These are phyloP conservation scores for Fukomys damarensis DNA, from an alignment of 2,113 vertebrate genomes.

Conservation along the genomic window DNA sequence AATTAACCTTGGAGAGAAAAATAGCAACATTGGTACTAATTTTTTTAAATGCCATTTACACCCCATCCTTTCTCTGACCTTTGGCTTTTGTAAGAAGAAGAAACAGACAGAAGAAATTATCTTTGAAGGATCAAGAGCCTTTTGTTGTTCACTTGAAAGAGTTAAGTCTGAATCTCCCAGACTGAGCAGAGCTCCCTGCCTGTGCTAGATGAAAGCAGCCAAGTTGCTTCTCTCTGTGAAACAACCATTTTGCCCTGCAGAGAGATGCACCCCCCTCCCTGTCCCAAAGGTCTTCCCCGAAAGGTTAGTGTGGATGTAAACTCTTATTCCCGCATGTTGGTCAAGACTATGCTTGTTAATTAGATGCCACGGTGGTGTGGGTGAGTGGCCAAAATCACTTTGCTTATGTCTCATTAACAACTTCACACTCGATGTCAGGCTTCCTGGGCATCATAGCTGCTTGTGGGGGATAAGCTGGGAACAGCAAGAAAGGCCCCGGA, in stretches of 20 bases:
- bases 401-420: conserved; percentile 53
- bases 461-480: background rate
- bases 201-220: background rate
- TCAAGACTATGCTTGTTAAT: conserved; percentile 50
- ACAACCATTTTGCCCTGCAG: background rate
- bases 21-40: background rate
- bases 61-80: conserved; percentile 47
- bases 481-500: background rate
- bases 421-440: conserved; percentile 10
- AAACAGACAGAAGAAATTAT: background rate
- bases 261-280: background rate
- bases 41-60: background rate
- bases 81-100: background rate
- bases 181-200: background rate
- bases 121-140: background rate
- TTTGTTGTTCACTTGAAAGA: conserved; percentile 34
- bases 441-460: background rate
- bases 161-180: background rate
- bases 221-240: background rate
- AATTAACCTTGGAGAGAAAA: conserved; percentile 52
- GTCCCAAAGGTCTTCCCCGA: background rate
- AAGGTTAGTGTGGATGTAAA: background rate
- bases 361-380: background rate
- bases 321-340: background rate
- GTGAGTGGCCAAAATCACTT: conserved; percentile 22